These are phyloP conservation scores for Larimichthys crocea DNA, from an alignment of 2,113 vertebrate genomes.

Conservation along the genomic window DNA sequence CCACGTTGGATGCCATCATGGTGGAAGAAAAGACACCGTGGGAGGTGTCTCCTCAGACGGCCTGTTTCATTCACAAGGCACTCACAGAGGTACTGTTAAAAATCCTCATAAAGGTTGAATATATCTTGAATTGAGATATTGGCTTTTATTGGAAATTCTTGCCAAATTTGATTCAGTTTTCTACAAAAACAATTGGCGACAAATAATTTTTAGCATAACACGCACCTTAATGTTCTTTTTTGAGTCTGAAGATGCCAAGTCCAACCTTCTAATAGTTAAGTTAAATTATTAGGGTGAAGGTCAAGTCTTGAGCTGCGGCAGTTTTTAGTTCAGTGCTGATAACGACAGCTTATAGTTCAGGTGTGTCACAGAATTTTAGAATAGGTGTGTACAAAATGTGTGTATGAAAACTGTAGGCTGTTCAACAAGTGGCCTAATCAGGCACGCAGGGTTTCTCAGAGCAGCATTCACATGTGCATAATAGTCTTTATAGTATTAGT, in stretches of 20 bases:
- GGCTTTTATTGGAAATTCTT: background rate
- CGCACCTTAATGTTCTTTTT: background rate
- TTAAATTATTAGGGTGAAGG: too few relatives aligned
- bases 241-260: background rate
- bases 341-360: too few relatives aligned
- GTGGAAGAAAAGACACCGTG: conserved; percentile 91
- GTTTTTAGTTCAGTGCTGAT: too few relatives aligned
- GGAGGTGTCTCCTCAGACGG: conserved; percentile 81
- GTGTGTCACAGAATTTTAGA: too few relatives aligned
- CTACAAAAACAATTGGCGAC: background rate
- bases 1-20: conserved; percentile 91
- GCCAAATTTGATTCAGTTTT: background rate
- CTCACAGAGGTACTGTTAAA: conserved; percentile 86
- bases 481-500: too few relatives aligned
- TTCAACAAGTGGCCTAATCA: too few relatives aligned
- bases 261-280: background rate
- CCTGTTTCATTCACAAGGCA: conserved; percentile 82
- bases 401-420: too few relatives aligned
- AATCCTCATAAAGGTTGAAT: background rate
- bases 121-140: background rate
- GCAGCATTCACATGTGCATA: background rate
- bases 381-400: too few relatives aligned
- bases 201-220: background rate
- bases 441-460: too few relatives aligned
- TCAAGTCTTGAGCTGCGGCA: too few relatives aligned